phyloP scores from a whole-genome alignment of 2,888 invertebrate species.

The Diabrotica balteata region DNA sequence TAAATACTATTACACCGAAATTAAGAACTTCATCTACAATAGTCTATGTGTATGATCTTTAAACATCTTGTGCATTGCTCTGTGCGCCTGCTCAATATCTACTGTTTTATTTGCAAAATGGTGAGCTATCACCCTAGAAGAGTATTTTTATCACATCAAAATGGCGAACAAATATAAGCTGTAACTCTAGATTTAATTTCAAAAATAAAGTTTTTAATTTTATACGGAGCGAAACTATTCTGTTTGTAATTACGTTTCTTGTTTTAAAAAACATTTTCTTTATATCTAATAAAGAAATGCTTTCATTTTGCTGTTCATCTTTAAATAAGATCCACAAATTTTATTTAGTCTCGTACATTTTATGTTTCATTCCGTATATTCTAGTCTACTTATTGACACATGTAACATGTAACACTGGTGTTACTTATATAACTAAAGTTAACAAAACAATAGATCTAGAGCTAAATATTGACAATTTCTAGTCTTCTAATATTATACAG shows the following conservation, averaged over 20 bases:
- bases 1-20: not conserved
- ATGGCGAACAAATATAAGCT: constrained; percentile 58
- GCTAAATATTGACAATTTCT: constrained; percentile 37
- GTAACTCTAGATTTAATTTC: constrained; percentile 47
- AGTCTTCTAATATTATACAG: constrained; percentile 31
- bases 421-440: not conserved
- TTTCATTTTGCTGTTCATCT: too few species aligned
- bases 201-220: constrained; percentile 3
- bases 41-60: constrained; percentile 13
- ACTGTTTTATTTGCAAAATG: constrained; percentile 31
- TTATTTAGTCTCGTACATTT: not conserved
- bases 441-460: constrained; percentile 22
- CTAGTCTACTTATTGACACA: not conserved
- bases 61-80: constrained; percentile 22
- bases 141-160: constrained; percentile 56
- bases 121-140: constrained; percentile 34
- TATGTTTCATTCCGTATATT: constrained; percentile 7
- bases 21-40: constrained; percentile 5
- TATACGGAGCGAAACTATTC: not conserved
- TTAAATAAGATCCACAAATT: too few species aligned
- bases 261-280: not conserved
- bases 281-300: not conserved
- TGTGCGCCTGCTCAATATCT: constrained; percentile 18
- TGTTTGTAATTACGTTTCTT: not conserved
- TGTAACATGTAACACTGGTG: not conserved